A percentile compares a stretch with the other conserved stretches of the same genome.
phyloP scores from a whole-genome alignment of 2,113 vertebrate genomes.

The Aegithalos caudatus region DNA sequence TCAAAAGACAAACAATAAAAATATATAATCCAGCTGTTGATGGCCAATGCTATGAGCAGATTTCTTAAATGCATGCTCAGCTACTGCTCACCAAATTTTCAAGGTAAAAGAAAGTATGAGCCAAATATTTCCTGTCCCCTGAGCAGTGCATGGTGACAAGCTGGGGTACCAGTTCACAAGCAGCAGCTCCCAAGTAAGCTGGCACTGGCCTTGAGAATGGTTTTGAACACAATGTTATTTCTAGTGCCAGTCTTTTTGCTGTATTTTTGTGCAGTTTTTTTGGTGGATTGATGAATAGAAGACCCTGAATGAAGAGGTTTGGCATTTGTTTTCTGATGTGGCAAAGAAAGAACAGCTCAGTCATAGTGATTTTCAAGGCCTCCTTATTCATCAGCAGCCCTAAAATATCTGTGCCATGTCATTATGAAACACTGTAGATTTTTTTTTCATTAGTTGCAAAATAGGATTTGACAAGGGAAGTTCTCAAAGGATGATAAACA shows the following conservation, averaged over 20 bases:
- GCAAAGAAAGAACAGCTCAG: neutral
- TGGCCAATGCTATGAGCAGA: neutral
- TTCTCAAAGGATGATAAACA: neutral
- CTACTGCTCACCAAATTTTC: neutral
- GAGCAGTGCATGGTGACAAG: neutral
- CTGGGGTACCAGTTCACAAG: accelerated
- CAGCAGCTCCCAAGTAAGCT: neutral
- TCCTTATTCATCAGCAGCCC: conserved; percentile 35
- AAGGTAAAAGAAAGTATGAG: neutral
- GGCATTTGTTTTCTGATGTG: conserved; percentile 53
- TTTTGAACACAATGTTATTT: neutral
- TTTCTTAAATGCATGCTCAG: neutral
- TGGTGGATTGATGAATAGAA: conserved; percentile 53
- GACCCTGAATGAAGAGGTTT: conserved; percentile 62
- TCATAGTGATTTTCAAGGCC: conserved; percentile 47
- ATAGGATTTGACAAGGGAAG: conserved; percentile 4
- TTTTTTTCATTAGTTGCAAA: conserved; percentile 22
- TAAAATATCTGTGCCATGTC: conserved; percentile 24
- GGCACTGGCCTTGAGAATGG: neutral
- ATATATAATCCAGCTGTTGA: neutral
- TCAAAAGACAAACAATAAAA: neutral
- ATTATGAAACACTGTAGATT: neutral
- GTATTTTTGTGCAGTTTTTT: neutral
- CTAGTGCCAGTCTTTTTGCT: neutral
- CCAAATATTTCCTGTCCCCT: neutral